phyloP scores from a whole-genome alignment of 2,888 invertebrate genomes.

The Sepioteuthis lessoniana region DNA sequence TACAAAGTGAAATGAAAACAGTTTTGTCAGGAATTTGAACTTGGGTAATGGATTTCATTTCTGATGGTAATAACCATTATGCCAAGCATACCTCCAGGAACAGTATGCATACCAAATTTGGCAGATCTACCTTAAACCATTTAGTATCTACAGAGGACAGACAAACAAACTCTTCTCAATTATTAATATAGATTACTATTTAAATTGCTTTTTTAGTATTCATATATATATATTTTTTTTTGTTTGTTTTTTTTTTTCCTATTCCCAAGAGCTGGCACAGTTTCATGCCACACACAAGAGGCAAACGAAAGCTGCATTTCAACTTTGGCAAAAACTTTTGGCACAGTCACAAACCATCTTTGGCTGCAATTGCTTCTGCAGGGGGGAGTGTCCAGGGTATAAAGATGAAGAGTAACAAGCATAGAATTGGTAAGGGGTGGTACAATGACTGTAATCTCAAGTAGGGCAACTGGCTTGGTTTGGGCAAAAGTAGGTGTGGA shows the following conservation, averaged over 20 bases:
- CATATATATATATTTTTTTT: too few species aligned
- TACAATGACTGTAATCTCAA: not conserved
- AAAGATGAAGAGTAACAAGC: constrained; percentile 16
- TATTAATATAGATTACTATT: too few species aligned
- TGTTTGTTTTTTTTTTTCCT: not conserved
- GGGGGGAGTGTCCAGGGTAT: not conserved
- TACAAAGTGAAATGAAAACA: too few species aligned
- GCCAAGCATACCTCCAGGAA: too few species aligned
- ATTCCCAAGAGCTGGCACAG: not conserved
- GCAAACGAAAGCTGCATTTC: constrained; percentile 13
- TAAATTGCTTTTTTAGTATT: too few species aligned
- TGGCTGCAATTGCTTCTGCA: constrained; percentile 19
- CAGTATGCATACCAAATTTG: too few species aligned
- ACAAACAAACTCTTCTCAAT: too few species aligned
- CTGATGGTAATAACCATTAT: too few species aligned
- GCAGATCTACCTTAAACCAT: too few species aligned
- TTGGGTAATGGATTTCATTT: too few species aligned
- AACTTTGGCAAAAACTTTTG: constrained; percentile 8
- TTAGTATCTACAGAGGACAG: too few species aligned
- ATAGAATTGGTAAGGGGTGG: not conserved
- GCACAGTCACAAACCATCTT: not conserved
- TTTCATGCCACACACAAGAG: constrained; percentile 16
- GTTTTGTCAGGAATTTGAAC: too few species aligned
- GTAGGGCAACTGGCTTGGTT: not conserved
- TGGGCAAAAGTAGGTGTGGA: not conserved